Evolutionary conservation across 1,140 invertebrate species (phyloP).

Genomic region (Hirudo medicinalis): DNA sequence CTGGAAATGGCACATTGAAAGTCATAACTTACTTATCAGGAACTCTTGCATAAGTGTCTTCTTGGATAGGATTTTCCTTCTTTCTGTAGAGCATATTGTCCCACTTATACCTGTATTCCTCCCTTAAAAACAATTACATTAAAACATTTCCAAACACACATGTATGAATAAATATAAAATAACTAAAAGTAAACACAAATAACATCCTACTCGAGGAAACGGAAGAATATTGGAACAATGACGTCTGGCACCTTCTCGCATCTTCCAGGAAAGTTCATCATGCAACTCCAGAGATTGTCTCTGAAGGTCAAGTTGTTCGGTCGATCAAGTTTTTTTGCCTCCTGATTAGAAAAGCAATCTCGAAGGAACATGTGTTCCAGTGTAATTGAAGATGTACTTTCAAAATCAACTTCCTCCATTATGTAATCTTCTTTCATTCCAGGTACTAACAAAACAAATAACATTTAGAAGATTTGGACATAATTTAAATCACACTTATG

Average conservation of each 20-base stretch:
- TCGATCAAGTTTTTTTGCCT: conserved; percentile 23
- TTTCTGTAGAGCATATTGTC: not conserved
- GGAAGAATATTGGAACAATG: conserved; percentile 59
- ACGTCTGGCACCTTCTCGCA: conserved; percentile 65
- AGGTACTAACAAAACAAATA: too few relatives aligned
- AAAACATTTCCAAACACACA: not conserved
- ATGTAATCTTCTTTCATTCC: not conserved
- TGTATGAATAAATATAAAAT: not conserved
- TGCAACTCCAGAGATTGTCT: conserved; percentile 62
- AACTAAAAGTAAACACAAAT: not conserved
- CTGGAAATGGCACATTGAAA: not conserved
- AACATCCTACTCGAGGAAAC: conserved; percentile 55
- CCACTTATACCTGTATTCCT: conserved; percentile 8
- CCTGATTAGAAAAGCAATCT: not conserved
- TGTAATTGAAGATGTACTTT: not conserved
- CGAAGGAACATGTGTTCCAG: not conserved
- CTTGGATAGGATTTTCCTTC: not conserved
- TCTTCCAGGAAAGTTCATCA: conserved; percentile 56
- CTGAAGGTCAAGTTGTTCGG: conserved; percentile 60
- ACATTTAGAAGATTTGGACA: not conserved
- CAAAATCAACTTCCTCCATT: not conserved
- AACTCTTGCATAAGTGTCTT: not conserved
- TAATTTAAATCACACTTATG: not conserved
- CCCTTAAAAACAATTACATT: not conserved
- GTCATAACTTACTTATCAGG: not conserved